Conservation (phyloP, 37 sponge, comb jelly and placozoan genomes). For the Agelas oroides region DNA sequence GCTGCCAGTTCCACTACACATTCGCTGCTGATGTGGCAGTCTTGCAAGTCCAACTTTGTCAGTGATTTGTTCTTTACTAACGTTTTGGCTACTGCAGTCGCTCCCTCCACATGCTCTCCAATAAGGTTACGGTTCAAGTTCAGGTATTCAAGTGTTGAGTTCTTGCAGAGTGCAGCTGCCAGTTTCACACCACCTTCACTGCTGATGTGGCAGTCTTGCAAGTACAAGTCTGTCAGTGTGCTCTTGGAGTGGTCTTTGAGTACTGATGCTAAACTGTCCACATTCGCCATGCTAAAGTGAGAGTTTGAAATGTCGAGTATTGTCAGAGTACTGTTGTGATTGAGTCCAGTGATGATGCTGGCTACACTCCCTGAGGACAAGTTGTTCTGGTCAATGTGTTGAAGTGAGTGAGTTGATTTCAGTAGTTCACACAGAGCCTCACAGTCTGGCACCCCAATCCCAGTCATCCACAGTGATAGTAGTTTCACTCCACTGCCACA, state of each 20-base stretch:
- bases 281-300: no score
- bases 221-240: no score
- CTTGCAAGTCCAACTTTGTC: background rate
- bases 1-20: background rate
- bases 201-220: no score
- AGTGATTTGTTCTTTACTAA: constrained; percentile 7
- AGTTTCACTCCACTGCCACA: constrained; percentile 1
- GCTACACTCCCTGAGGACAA: no score
- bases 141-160: background rate
- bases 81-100: constrained; percentile 4
- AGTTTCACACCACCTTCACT: no score
- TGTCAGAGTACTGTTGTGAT: no score
- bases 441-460: constrained; percentile 3
- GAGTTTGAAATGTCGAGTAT: no score
- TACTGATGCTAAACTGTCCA: no score
- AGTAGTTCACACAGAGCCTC: background rate
- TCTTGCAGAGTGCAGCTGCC: no score
- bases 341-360: no score
- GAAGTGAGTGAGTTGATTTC: background rate
- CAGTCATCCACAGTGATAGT: background rate
- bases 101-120: constrained; percentile 14
- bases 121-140: background rate
- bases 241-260: no score
- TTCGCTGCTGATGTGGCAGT: background rate
- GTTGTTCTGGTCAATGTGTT: no score